phyloP scores from a whole-genome alignment of 1,140 invertebrate genomes.

The Leptopilina clavipes region DNA sequence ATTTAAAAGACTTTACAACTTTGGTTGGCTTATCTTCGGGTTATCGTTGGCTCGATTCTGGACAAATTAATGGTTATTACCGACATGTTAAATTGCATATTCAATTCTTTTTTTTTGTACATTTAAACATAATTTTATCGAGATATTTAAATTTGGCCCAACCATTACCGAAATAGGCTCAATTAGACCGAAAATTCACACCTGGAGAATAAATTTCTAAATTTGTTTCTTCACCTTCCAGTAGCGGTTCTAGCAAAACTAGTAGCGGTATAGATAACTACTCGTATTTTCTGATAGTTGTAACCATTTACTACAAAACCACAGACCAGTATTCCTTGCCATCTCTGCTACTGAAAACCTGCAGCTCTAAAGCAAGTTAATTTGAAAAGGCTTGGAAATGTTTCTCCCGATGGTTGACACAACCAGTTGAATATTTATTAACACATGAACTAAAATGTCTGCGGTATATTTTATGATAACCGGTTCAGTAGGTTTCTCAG shows the following conservation, averaged over 20 bases:
- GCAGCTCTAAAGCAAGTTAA: constrained; percentile 8
- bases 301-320: constrained; percentile 1
- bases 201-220: background rate
- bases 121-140: no score
- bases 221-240: background rate
- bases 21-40: no score
- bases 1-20: no score
- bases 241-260: background rate
- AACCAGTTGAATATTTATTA: constrained; percentile 29
- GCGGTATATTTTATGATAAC: constrained; percentile 32
- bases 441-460: constrained; percentile 32
- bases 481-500: constrained; percentile 29
- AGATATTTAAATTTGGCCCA: no score
- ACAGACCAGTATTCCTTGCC: constrained; percentile 5
- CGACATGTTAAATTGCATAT: no score
- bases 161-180: no score
- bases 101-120: no score
- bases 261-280: background rate
- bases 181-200: no score
- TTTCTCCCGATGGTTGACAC: constrained; percentile 29
- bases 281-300: background rate
- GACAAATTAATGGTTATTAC: no score
- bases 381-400: constrained; percentile 30
- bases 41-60: no score
- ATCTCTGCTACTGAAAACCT: constrained; percentile 19